phyloP scores from a whole-genome alignment of 2,797 vertebrate genomes.

The Silurus aristotelis region DNA sequence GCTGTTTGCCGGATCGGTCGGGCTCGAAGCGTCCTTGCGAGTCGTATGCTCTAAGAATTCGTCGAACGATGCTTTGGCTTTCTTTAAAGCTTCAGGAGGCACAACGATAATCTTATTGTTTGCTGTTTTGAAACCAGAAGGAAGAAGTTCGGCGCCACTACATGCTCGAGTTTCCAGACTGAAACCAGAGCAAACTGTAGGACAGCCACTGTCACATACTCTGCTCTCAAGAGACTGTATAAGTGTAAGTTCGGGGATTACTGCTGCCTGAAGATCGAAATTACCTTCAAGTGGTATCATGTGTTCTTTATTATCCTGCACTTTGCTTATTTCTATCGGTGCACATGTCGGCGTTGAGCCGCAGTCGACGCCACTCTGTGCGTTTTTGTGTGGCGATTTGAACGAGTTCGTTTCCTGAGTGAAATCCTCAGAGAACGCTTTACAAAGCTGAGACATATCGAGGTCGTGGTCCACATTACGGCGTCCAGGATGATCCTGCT shows the following conservation, averaged over 20 bases:
- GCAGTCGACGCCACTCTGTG: constrained; percentile 21
- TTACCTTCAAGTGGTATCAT: neutral
- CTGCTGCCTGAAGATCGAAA: neutral
- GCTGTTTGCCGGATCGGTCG: neutral
- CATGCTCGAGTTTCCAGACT: constrained; percentile 45
- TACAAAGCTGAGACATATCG: constrained; percentile 73
- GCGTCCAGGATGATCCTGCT: constrained; percentile 27
- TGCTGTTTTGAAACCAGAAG: constrained; percentile 51
- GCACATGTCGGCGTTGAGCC: constrained; percentile 62
- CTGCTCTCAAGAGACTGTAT: constrained; percentile 20
- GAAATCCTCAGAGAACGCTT: constrained; percentile 74
- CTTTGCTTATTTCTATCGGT: constrained; percentile 31
- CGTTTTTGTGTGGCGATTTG: constrained; percentile 9
- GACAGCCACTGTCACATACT: constrained; percentile 64
- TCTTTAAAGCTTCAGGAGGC: constrained; percentile 47
- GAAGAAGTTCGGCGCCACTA: constrained; percentile 32
- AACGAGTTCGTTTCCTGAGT: constrained; percentile 62
- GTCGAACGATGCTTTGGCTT: constrained; percentile 51
- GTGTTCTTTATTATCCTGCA: neutral
- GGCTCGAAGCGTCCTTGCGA: constrained; percentile 4
- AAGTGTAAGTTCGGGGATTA: neutral
- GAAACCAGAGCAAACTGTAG: constrained; percentile 55
- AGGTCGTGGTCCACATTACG: constrained; percentile 59
- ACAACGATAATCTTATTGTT: constrained; percentile 46
- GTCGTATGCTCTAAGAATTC: constrained; percentile 40